Evolutionary conservation across 2,888 invertebrate genomes (phyloP).

Genomic region (Orgyia antiqua): DNA sequence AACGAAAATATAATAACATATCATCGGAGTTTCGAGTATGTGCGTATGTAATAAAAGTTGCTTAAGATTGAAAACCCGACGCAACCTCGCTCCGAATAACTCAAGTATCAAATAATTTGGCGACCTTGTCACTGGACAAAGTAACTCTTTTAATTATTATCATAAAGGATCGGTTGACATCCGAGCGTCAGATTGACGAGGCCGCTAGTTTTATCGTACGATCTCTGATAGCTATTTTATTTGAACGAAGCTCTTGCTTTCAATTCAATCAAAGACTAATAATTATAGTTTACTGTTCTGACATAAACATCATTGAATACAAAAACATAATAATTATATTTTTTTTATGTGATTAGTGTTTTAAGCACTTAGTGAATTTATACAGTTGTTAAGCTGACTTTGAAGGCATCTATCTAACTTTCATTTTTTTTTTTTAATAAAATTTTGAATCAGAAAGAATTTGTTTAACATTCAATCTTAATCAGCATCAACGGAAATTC

Average conservation of each 20-base stretch:
- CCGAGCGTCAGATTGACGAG: constrained; percentile 44
- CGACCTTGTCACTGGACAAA: constrained; percentile 56
- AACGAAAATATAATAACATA: constrained; percentile 68
- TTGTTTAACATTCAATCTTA: too few species aligned
- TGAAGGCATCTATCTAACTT: too few species aligned
- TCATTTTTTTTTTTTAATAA: too few species aligned
- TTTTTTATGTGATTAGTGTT: constrained; percentile 24
- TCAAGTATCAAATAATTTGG: constrained; percentile 63
- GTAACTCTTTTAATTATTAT: constrained; percentile 66
- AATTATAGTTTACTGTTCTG: constrained; percentile 18
- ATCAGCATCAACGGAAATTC: too few species aligned
- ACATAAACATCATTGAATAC: constrained; percentile 16
- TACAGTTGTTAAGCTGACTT: too few species aligned
- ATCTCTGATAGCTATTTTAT: constrained; percentile 19
- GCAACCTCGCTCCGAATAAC: constrained; percentile 66
- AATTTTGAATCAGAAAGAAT: too few species aligned
- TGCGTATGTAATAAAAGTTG: constrained; percentile 44
- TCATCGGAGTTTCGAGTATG: constrained; percentile 35
- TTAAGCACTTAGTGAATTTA: constrained; percentile 3
- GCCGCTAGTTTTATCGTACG: constrained; percentile 26
- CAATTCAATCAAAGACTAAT: constrained; percentile 14
- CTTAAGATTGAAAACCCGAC: constrained; percentile 50
- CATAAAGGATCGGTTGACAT: constrained; percentile 62
- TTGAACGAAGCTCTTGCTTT: constrained; percentile 14
- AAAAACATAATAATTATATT: too few species aligned